Base-by-base conservation (phyloP, 2,113 vertebrate species). In the Phasianus colchicus region DNA sequence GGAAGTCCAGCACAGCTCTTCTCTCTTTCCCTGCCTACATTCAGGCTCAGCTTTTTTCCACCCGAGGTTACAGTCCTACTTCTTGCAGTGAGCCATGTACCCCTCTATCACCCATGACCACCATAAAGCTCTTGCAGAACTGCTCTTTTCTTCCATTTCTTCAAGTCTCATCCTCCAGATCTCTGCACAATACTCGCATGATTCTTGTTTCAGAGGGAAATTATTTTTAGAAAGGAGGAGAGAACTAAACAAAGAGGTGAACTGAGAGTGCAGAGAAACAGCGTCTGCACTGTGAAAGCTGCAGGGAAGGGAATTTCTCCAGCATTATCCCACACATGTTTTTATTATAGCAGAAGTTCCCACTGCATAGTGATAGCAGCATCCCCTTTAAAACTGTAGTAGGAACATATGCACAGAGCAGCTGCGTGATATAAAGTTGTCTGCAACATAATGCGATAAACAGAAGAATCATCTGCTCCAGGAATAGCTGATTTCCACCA, bases 281-380 rank as follows among this genome's bases (percentile, higher is more conserved):
- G 42, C 2, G 0, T 83, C 84, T 95, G 81, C 76, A 72, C 69
- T 96, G 65, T 89, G 92, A 95, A 90, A 90, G 47, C 91, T 91
- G 79, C 20, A 2, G 34, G 89, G 93, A 79, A 92, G 88, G 93
- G 95, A 95, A 91, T 95, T 95, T 96, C 95, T 97, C 88, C 76
- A 83, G 89, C 89, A 91, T 88, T 85, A 90, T 93, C 94, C 95
- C 89, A 95, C 88, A 69, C 82, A 30, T 90, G 50, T 96, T 96
- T 95, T 95, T 94, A 92, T 95, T 93, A 67, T 73, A 94, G 94
- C 94, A 93, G 94, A 96, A 95, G 89, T 87, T 92, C 84, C 92
- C 5, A 0, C 89, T 87, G 81, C 0, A 48, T 80, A 91, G 94
- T 55, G 84, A 89, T 95, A 66, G 71, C 92, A 92, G 60, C 36